Evolutionary conservation across 2,797 vertebrate genomes (phyloP), one percentile per base, ranked within the genome.

Genomic region (Lithobates sylvaticus): DNA sequence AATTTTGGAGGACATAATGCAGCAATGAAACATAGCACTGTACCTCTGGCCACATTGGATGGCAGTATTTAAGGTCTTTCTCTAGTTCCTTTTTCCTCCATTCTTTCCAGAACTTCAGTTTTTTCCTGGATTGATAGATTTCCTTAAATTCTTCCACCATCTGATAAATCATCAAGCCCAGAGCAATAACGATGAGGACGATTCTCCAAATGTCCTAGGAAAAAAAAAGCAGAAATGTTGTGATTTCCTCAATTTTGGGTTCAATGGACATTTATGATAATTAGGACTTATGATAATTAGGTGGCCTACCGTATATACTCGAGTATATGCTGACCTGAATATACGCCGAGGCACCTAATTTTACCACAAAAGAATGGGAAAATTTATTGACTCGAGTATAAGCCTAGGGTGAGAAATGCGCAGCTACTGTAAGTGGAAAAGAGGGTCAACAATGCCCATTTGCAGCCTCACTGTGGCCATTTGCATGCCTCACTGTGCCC

Each of bases 41-140:
- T 88, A 89, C 86, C 86, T 88, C 84, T 27, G 84, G 86, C 88
- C 88, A 88, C 68, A 81, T 78, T 5, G 88, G 88, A 76, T 88
- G 88, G 36, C 83, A 85, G 27, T 75, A 83, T 36, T 86, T 88
- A 6, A 88, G 29, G 27, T 88, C 88, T 54, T 83, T 84, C 54
- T 82, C 84, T 47, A 88, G 74, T 54, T 88, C 88, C 36, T 84
- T 82, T 64, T 68, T 80, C 32, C 81, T 83, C 88, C 86, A 86
- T 16, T 88, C 73, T 29, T 84, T 85, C 88, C 88, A 89, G 3
- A 16, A 71, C 10, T 32, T 47, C 36, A 85, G 34, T 67, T 76
- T 86, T 64, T 44, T 69, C 47, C 80, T 86, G 42, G 88, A 88
- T 8, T 84, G 80, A 74, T 76, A 85, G 29, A 89, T 83, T 78